Evolutionary conservation across 2,888 invertebrate genomes (phyloP).

Genomic region (Bruchidius siliquastri): DNA sequence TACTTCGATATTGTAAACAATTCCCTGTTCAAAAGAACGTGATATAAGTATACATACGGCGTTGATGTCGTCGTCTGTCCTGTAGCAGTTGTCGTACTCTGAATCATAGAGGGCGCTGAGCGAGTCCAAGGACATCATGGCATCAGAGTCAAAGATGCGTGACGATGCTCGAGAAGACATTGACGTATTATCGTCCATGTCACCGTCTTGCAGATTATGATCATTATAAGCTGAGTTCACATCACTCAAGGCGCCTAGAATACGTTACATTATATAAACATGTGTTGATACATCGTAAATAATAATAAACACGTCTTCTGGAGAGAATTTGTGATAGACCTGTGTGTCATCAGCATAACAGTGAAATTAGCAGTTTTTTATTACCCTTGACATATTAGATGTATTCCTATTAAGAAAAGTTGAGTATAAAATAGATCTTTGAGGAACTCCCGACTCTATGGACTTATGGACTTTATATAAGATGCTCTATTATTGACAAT

Average conservation of each 20-base stretch:
- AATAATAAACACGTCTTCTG: too few species aligned
- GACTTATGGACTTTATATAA: too few species aligned
- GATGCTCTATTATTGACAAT: too few species aligned
- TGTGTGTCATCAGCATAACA: too few species aligned
- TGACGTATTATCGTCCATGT: conserved; percentile 66
- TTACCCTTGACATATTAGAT: too few species aligned
- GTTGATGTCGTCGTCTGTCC: conserved; percentile 50
- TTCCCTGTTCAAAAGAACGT: not conserved
- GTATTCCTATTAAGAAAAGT: too few species aligned
- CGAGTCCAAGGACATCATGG: conserved; percentile 72
- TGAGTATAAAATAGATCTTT: too few species aligned
- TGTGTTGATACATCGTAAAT: not conserved
- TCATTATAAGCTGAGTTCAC: conserved; percentile 78
- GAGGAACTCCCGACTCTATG: too few species aligned
- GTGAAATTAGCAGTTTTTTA: too few species aligned
- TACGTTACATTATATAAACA: not conserved
- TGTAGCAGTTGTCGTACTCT: conserved; percentile 63
- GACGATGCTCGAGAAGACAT: conserved; percentile 82
- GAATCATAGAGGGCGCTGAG: conserved; percentile 79
- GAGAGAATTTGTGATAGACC: too few species aligned
- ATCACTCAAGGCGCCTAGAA: conserved; percentile 70
- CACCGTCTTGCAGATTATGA: conserved; percentile 47
- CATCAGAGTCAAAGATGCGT: conserved; percentile 72
- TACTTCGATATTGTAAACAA: too few species aligned
- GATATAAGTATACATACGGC: conserved; percentile 31